Evolutionary conservation across 1,140 invertebrate species (phyloP), one percentile per base, ranked within the genome.

Genomic region (Asbolus verrucosus): DNA sequence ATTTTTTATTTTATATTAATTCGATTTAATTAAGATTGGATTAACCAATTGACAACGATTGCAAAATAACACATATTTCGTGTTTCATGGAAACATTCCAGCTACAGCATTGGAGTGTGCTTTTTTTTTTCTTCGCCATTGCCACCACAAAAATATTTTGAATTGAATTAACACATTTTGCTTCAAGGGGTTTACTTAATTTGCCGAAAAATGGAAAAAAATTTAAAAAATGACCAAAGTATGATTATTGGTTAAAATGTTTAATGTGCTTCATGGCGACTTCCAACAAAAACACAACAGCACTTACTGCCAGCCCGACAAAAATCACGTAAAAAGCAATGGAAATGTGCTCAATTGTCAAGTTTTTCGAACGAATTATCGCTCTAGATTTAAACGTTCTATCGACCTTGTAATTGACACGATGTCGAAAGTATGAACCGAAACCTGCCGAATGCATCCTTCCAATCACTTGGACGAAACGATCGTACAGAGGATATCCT

Each of bases 381-480:
- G 24, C 19, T n/a, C 27, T 54, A 1, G 14, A n/a, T 13, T 54
- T 54, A 9, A 54, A 11, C 24, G 46, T 21, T 27, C 11, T 54
- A 5, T 19, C 46, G 9, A 54, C 14, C 18, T 54, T 54, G 18
- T 27, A 54, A 30, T 54, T 21, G 2, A 54, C 46, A 2, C 11
- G 11, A 11, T 21, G 15, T 0, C 46, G 9, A 27, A 54, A 54
- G n/a, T 54, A 54, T 3, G 19, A 8, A 2, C 14, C 27, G n/a
- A 54, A 54, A 13, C 46, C 46, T 18, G 14, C 21, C 1, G 46
- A 54, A 27, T 54, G n/a, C 46, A 54, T 54, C 46, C 21, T 9
- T 11, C 19, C 21, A n/a, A 27, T n/a, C 1, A 27, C 14, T 30
- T 54, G 1, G 0, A 3, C 9, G 27, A 54, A n/a, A 0, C 46